Evolutionary conservation across 1,140 invertebrate species (phyloP), one percentile per base, ranked within the genome.

Genomic region (Drosophila murphyi): DNA sequence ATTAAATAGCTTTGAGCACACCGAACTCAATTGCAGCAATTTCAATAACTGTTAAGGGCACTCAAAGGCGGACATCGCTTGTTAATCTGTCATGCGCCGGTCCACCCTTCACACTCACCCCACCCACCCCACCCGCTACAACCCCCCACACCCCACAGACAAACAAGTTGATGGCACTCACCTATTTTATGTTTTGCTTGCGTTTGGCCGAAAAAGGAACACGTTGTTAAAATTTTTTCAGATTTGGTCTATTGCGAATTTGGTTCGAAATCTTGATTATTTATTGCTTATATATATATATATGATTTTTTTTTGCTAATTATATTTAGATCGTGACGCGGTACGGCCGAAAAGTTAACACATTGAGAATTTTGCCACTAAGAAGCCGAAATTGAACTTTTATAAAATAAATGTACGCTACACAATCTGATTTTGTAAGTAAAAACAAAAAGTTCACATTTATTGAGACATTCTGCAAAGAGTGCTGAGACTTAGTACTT

Each of bases 1-100:
- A 89, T 89, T 89, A 89, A 89, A 85, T 90, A 85, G 85, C 85
- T 85, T 79, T 61, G 65, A 81, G 85, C 73, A 69, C 74, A 72
- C 52, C 41, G 77, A 82, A 82, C 85, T 85, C 85, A 78, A 89
- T 83, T 78, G 73, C 83, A 69, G 83, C 67, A 74, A 89, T 89
- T 88, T 89, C 83, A 88, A 89, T 88, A 88, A 83, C 83, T 72
- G 64, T 82, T 74, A 76, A 88, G 85, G 72, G 77, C 83, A 77
- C 79, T 82, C 83, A 65, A 82, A 68, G 78, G 65, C n/a, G 50
- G n/a, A 28, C 32, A 45, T 43, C 39, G n/a, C 32, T 34, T 69
- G 69, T 80, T 85, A 85, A 85, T 85, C 81, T 61, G 69, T 74
- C 82, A 71, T 59, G 61, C 41, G 55, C 60, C 41, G 43, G 31